Percentiles rank a stretch among this genome's conserved stretches.
These are phyloP conservation scores for Lepus townsendii DNA, from an alignment of 2,797 vertebrate genomes.

Conservation along the genomic window DNA sequence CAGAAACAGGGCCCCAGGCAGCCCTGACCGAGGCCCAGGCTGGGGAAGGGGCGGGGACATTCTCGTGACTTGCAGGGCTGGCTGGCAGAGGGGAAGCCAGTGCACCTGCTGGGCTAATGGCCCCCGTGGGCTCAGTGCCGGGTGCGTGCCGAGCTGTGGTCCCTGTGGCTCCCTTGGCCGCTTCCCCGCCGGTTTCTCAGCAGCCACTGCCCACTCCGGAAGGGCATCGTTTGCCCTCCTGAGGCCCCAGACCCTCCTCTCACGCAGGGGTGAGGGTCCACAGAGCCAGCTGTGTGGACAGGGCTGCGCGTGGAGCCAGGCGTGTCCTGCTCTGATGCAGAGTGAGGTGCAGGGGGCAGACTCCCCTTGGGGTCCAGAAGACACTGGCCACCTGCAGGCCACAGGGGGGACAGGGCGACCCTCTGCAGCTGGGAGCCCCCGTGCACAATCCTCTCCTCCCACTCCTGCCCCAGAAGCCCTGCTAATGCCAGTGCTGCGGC, in stretches of 20 bases:
- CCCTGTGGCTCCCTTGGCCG: background rate
- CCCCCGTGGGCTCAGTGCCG: conserved; percentile 46
- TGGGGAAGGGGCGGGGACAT: background rate
- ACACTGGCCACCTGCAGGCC: too few species aligned
- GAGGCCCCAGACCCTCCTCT: conserved; percentile 42
- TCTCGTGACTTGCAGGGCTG: background rate
- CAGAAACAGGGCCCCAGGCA: background rate
- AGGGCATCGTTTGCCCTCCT: conserved; percentile 74
- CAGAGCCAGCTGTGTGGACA: rapidly evolving
- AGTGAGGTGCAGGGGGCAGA: too few species aligned
- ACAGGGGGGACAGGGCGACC: too few species aligned
- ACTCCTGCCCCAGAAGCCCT: background rate
- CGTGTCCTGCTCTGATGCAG: too few species aligned
- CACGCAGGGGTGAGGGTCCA: background rate
- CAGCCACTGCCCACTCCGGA: conserved; percentile 77
- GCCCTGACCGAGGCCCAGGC: background rate
- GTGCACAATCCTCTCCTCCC: background rate
- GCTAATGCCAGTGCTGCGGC: rapidly evolving
- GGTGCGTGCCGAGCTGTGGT: background rate
- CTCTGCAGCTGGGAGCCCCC: too few species aligned
- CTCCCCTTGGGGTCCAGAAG: too few species aligned
- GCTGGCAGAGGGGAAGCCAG: background rate
- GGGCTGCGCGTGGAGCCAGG: background rate
- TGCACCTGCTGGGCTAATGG: background rate
- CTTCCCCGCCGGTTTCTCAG: conserved; percentile 83